Evolutionary conservation across 1,140 invertebrate species (phyloP).

Genomic region (Drosophila sulfurigaster): DNA sequence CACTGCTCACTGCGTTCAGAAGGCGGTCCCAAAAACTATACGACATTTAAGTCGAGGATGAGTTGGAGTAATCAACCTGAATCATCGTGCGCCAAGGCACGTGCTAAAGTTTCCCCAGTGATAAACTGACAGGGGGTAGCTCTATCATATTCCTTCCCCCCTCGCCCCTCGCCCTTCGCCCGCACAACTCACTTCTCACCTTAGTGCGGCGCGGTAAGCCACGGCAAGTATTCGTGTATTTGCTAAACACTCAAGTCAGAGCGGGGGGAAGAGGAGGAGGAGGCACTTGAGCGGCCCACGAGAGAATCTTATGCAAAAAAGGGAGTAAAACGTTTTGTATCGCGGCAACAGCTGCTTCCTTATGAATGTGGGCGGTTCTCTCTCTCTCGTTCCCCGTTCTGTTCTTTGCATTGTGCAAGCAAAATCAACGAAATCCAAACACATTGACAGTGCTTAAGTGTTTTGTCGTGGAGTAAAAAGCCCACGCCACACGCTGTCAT

Average conservation of each 20-base stretch:
- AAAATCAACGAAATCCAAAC: constrained; percentile 71
- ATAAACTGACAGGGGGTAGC: constrained; percentile 20
- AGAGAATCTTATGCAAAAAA: constrained; percentile 66
- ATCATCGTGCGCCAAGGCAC: constrained; percentile 30
- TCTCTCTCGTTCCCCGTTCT: no score
- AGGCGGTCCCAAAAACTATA: constrained; percentile 4
- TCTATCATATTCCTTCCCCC: background rate
- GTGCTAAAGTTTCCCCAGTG: constrained; percentile 34
- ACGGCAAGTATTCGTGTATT: constrained; percentile 55
- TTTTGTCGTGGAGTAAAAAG: constrained; percentile 36
- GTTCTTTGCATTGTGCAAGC: constrained; percentile 45
- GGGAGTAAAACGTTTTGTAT: constrained; percentile 55
- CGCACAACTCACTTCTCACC: no score
- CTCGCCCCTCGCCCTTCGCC: no score
- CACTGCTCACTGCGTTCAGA: background rate
- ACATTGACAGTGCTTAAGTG: constrained; percentile 68
- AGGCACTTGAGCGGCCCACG: constrained; percentile 38
- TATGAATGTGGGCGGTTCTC: background rate
- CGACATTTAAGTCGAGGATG: constrained; percentile 9
- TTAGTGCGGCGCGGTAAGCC: constrained; percentile 44
- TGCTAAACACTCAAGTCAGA: constrained; percentile 59
- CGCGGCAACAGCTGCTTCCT: constrained; percentile 26
- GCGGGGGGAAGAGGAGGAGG: background rate
- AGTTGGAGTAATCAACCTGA: constrained; percentile 28
- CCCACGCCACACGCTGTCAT: background rate